Evolutionary conservation across 1,140 invertebrate genomes (phyloP).

Genomic region (Bilobella aurantiaca): DNA sequence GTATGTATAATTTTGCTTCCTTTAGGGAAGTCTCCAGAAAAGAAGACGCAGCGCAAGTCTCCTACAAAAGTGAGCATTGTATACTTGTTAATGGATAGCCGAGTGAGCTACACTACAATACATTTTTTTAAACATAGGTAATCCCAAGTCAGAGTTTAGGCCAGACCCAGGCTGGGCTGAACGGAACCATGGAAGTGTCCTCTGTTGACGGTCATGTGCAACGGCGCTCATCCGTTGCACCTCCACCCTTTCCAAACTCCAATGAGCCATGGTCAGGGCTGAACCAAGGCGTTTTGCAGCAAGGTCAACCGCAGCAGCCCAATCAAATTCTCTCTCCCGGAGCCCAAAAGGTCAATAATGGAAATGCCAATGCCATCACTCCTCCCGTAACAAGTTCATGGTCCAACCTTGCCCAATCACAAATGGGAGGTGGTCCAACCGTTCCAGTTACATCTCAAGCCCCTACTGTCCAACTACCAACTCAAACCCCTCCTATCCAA

Average conservation of each 20-base stretch:
- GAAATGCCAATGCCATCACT: background rate
- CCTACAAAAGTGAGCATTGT: constrained; percentile 26
- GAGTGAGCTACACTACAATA: background rate
- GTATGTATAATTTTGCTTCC: no score
- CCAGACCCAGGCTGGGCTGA: constrained; percentile 6
- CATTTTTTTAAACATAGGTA: background rate
- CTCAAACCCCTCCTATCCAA: constrained; percentile 50
- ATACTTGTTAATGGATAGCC: background rate
- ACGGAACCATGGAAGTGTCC: constrained; percentile 1
- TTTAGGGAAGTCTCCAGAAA: constrained; percentile 9
- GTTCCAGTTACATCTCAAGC: background rate
- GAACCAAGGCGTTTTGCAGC: background rate
- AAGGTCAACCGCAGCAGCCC: background rate
- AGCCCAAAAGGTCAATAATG: background rate
- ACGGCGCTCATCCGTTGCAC: background rate
- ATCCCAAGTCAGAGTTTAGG: background rate
- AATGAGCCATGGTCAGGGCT: background rate
- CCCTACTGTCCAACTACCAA: constrained; percentile 40
- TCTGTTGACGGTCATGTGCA: background rate
- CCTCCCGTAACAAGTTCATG: constrained; percentile 21
- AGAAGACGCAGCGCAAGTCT: constrained; percentile 28
- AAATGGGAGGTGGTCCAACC: background rate
- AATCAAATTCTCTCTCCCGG: background rate
- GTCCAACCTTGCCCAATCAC: background rate
- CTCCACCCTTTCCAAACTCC: background rate